Base-by-base conservation (phyloP, 2,113 vertebrate species). In the Macaca nemestrina region DNA sequence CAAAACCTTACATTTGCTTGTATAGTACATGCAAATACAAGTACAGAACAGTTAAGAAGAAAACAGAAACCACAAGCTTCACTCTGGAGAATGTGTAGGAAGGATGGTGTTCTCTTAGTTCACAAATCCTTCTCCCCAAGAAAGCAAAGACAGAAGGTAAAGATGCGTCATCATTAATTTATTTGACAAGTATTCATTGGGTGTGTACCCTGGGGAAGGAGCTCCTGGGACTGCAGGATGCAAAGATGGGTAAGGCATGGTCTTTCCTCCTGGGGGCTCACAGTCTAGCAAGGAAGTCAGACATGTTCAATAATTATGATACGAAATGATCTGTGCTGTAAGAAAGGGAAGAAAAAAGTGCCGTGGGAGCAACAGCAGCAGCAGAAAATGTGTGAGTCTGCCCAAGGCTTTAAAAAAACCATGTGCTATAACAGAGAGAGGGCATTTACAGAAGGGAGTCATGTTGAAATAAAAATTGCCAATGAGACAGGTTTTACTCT, bases 91-190 rank as follows among this genome's bases (percentile, higher is more conserved):
- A 96, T 92, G n/a, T 57, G 35, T 22, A 70, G 43, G 27, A 90
- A n/a, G 3, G 25, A 64, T 35, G 48, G 30, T 13, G 4, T 78
- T 93, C 67, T 96, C 64, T 88, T 30, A 79, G 40, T 88, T 80
- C 59, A 82, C 78, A 78, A 94, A 68, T 82, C 64, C 52, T 88
- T 87, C 55, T 22, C 27, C 70, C 80, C n/a, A 20, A 82, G 93
- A 75, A 83, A 96, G 84, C 45, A 95, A 89, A 73, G 59, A 78
- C 45, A 35, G 87, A 93, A 88, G 88, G 90, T 14, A 61, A 90
- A 27, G 50, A 45, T 67, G 68, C 68, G 80, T 87, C 50, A 38
- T 97, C 86, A 90, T 80, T 73, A 48, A 95, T 98, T 82, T 95
- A 89, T 93, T 23, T 95, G 90, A 83, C 80, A 92, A 76, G 70